Evolutionary conservation across 2,113 vertebrate genomes (phyloP).

Genomic region (Bubalus kerabau): DNA sequence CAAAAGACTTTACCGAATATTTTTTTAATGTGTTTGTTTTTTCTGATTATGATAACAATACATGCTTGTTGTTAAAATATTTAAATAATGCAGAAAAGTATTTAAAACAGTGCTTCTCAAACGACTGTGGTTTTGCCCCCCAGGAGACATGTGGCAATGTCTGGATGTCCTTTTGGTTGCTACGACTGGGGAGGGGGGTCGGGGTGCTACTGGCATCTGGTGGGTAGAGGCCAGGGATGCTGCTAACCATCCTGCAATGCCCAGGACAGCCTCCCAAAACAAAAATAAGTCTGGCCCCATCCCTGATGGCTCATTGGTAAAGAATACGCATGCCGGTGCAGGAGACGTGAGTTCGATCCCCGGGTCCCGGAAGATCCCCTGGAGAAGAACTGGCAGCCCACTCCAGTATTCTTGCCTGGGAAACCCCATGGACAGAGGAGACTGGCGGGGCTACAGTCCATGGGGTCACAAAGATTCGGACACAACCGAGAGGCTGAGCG

Average conservation of each 20-base stretch:
- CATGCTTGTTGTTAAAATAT: constrained; percentile 40
- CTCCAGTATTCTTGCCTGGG: neutral
- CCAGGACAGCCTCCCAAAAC: neutral
- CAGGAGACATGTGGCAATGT: neutral
- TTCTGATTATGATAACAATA: constrained; percentile 55
- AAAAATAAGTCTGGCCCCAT: neutral
- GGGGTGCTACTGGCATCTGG: neutral
- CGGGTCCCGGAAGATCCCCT: neutral
- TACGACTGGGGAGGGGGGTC: neutral
- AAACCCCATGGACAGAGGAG: neutral
- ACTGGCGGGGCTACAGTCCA: neutral
- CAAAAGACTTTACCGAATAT: neutral
- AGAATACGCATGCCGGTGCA: neutral
- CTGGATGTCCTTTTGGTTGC: neutral
- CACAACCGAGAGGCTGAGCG: neutral
- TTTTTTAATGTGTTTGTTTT: constrained; percentile 42
- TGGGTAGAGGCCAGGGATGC: neutral
- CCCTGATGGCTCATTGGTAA: neutral
- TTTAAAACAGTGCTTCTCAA: constrained; percentile 36
- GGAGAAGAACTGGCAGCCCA: neutral
- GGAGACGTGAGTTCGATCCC: neutral
- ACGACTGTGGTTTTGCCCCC: neutral
- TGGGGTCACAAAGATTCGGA: neutral
- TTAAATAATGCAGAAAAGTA: constrained; percentile 47
- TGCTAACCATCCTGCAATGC: neutral